Evolutionary conservation across 2,797 vertebrate genomes (phyloP).

Genomic region (Chrysocyon brachyurus): DNA sequence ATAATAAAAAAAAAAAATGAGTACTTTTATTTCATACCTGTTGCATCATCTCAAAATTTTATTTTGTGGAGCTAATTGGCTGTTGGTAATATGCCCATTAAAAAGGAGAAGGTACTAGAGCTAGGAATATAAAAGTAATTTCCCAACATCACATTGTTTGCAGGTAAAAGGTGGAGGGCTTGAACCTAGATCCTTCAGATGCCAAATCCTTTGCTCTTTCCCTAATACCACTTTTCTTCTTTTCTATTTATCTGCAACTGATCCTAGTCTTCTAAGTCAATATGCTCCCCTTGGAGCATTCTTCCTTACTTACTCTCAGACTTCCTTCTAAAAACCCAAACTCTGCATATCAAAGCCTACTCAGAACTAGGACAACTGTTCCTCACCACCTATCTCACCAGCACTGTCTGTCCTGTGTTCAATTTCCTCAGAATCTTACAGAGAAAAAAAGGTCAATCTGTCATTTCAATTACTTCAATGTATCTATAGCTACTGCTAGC

Average conservation of each 20-base stretch:
- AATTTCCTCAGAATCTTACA: background rate
- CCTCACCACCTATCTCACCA: too few relatives aligned
- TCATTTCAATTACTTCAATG: background rate
- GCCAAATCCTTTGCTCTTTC: background rate
- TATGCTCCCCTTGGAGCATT: background rate
- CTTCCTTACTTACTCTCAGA: background rate
- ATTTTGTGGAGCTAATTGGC: background rate
- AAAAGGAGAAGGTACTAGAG: fast-evolving
- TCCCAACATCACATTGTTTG: background rate
- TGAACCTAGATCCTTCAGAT: background rate
- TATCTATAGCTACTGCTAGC: background rate
- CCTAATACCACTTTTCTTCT: background rate
- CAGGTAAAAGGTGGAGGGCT: background rate
- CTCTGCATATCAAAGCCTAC: fast-evolving
- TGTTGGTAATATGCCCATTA: background rate
- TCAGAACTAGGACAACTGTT: background rate
- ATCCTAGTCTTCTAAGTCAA: background rate
- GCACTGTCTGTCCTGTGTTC: too few relatives aligned
- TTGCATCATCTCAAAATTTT: background rate
- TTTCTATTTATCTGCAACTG: background rate
- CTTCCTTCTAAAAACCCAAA: background rate
- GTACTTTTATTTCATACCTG: background rate
- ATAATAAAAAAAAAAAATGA: background rate
- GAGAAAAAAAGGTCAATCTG: background rate
- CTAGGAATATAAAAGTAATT: background rate